Percentiles rank a stretch among this genome's conserved stretches.
Evolutionary conservation across 2,888 invertebrate genomes (phyloP).

Genomic region (Acleris literana): DNA sequence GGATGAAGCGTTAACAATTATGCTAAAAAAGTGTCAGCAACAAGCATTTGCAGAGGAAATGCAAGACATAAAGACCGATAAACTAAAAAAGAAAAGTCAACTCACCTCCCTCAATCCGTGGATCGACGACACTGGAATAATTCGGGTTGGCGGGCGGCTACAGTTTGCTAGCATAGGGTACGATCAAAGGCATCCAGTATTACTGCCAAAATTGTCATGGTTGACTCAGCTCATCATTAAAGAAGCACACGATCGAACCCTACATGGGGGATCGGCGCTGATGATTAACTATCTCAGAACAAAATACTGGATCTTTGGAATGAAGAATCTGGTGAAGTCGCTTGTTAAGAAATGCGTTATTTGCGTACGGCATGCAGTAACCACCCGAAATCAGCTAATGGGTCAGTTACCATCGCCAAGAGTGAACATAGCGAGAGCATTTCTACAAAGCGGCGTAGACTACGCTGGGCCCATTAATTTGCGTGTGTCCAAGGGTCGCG

Average conservation of each 20-base stretch:
- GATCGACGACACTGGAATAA: background rate
- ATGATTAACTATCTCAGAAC: slow-evolving; percentile 2
- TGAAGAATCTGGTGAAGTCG: background rate
- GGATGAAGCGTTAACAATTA: slow-evolving; percentile 4
- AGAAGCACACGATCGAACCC: background rate
- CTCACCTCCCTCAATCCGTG: slow-evolving; percentile 7
- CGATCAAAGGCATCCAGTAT: background rate
- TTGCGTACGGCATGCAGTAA: slow-evolving; percentile 8
- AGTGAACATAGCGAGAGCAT: slow-evolving; percentile 4
- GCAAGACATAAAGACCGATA: background rate
- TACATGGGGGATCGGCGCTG: background rate
- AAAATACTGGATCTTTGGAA: background rate
- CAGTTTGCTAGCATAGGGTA: background rate
- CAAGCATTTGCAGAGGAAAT: slow-evolving; percentile 3
- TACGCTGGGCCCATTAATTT: slow-evolving; percentile 21
- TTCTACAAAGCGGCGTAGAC: slow-evolving; percentile 12
- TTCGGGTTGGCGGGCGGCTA: background rate
- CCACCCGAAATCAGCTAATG: slow-evolving; percentile 8
- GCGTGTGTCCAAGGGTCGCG: slow-evolving; percentile 13
- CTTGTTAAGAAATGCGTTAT: slow-evolving; percentile 2
- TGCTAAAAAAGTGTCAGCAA: slow-evolving; percentile 3
- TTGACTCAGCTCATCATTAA: background rate
- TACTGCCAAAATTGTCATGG: background rate
- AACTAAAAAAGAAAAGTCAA: background rate
- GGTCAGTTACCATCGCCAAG: slow-evolving; percentile 15